phyloP scores from a whole-genome alignment of 2,888 invertebrate genomes.

The Heliconius ethilla region DNA sequence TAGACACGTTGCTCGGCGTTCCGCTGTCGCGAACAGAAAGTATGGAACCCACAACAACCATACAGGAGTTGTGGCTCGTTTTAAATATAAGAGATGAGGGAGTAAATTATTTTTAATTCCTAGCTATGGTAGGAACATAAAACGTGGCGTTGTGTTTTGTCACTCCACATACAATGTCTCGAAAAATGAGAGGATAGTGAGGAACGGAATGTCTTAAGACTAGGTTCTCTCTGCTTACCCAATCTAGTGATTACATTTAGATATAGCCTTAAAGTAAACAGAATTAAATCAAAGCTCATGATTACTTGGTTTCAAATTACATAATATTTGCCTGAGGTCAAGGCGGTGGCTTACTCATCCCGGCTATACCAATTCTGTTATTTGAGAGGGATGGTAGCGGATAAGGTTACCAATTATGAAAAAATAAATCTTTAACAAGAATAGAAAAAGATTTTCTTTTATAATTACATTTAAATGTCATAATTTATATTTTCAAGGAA shows the following conservation, averaged over 20 bases:
- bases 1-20: no score
- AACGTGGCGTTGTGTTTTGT: neutral
- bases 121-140: neutral
- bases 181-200: neutral
- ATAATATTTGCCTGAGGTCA: slow-evolving; percentile 19
- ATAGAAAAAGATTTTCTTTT: neutral
- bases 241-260: neutral
- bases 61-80: no score
- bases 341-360: neutral
- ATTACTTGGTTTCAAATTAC: slow-evolving; percentile 4
- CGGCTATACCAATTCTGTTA: neutral
- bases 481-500: neutral
- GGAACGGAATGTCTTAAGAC: neutral
- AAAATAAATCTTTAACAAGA: neutral
- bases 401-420: slow-evolving; percentile 10
- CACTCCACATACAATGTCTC: neutral
- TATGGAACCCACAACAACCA: no score
- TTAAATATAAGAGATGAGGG: no score
- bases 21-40: no score
- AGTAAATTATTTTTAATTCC: neutral
- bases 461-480: neutral
- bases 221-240: neutral
- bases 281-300: neutral
- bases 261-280: neutral
- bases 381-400: neutral